These are phyloP conservation scores for Cantharis lateralis DNA, from an alignment of 2,888 invertebrate genomes.

Conservation along the genomic window DNA sequence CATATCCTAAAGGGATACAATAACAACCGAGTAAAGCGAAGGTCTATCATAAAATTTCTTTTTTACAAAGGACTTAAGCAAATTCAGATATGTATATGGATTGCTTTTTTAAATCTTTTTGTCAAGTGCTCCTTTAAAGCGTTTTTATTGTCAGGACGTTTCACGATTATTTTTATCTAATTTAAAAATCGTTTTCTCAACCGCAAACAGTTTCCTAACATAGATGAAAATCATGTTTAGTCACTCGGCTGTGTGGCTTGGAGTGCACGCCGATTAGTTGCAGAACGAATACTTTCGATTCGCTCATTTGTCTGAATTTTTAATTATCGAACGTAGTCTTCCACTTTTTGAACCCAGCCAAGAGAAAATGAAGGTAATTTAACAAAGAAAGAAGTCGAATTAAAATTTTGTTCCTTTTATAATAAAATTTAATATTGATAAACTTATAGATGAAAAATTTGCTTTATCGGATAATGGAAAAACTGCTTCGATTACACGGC, in stretches of 20 bases:
- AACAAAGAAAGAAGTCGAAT: neutral
- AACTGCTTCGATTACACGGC: neutral
- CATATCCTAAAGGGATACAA: slow-evolving; percentile 35
- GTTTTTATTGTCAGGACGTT: neutral
- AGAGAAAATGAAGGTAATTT: neutral
- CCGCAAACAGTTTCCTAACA: neutral
- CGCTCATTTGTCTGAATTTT: neutral
- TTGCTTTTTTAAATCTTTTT: neutral
- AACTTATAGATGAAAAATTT: neutral
- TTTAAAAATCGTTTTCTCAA: neutral
- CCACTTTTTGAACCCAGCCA: neutral
- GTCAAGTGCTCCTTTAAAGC: neutral
- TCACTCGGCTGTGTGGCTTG: neutral
- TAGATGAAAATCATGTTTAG: neutral
- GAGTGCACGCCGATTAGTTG: neutral
- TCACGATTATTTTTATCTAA: neutral
- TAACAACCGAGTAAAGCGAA: slow-evolving; percentile 36
- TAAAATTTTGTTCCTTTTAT: neutral
- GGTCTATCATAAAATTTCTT: slow-evolving; percentile 33
- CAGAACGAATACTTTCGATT: neutral
- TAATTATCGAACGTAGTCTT: neutral
- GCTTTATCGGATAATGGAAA: neutral
- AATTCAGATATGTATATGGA: slow-evolving; percentile 26
- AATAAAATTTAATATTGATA: neutral
- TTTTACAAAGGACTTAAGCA: slow-evolving; percentile 23